Conservation (phyloP, 2,797 vertebrate species). For the Nyctibius grandis region DNA sequence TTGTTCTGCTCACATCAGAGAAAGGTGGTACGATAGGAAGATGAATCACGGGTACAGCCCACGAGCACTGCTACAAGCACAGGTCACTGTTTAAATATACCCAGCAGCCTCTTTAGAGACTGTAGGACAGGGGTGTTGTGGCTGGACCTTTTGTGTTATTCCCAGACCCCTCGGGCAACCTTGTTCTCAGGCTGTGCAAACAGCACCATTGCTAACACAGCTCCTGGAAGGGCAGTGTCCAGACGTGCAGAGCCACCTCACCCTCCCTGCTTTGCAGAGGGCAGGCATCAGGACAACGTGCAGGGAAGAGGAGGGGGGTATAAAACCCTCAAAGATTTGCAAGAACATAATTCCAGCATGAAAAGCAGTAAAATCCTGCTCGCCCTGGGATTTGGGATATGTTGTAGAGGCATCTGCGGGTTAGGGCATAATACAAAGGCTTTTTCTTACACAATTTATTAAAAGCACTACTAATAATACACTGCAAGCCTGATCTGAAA, state of each 20-base stretch:
- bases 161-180: not conserved
- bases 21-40: not conserved
- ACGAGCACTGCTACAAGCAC: not conserved
- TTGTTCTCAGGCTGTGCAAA: not conserved
- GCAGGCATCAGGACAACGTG: not conserved
- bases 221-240: not conserved
- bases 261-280: not conserved
- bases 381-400: not conserved
- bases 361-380: not conserved
- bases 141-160: not conserved
- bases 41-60: not conserved
- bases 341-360: not conserved
- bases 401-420: not conserved
- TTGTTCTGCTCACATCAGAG: not conserved
- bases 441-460: constrained; percentile 37
- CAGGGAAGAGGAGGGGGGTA: not conserved
- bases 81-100: not conserved
- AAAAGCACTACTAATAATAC: constrained; percentile 13
- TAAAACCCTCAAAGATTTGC: not conserved
- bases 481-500: constrained; percentile 4
- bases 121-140: not conserved
- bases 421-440: constrained; percentile 5
- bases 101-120: not conserved
- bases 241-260: not conserved
- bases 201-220: not conserved